Conservation (phyloP, 2,113 vertebrate species). For the Indicator indicator region DNA sequence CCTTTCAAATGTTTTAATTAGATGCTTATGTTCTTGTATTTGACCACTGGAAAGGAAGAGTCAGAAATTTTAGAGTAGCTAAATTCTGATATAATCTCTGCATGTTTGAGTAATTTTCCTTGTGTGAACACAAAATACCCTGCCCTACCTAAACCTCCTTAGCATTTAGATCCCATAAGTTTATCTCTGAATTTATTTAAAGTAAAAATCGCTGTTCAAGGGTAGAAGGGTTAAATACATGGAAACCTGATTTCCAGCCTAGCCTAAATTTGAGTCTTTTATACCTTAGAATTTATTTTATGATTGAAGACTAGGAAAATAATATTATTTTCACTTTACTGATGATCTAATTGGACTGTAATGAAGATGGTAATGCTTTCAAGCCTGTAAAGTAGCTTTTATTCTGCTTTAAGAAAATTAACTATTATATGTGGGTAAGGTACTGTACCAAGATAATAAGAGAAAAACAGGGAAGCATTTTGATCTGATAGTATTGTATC, state of each 20-base stretch:
- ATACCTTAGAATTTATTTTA: neutral
- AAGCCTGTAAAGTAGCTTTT: neutral
- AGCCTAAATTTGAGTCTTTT: neutral
- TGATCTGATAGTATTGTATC: neutral
- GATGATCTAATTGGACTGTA: neutral
- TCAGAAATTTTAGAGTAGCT: neutral
- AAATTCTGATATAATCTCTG: neutral
- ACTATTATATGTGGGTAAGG: neutral
- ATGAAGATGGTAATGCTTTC: neutral
- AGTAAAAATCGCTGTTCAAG: neutral
- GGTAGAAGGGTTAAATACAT: neutral
- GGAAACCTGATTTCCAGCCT: neutral
- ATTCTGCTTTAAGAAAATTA: neutral
- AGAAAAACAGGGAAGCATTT: neutral
- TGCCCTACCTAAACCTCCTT: neutral
- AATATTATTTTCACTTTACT: neutral
- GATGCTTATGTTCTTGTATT: neutral
- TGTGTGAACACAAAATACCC: neutral
- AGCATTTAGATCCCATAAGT: neutral
- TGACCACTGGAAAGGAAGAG: neutral
- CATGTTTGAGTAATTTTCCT: neutral
- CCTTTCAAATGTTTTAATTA: neutral
- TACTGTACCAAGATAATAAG: neutral
- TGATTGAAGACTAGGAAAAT: neutral
- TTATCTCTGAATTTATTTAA: neutral